phyloP scores from a whole-genome alignment of 2,888 invertebrate species.

The Cataglyphis altisquamis region DNA sequence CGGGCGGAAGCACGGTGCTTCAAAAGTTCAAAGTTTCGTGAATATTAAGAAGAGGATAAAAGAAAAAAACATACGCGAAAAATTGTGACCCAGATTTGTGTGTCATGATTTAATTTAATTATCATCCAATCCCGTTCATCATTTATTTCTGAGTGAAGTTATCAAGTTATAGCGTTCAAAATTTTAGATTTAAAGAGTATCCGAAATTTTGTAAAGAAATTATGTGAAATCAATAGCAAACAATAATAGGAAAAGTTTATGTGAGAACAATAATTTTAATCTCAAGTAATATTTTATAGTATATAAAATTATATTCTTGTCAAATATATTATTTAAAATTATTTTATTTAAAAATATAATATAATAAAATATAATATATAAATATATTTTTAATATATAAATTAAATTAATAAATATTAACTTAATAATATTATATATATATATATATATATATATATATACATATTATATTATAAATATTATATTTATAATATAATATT shows the following conservation, averaged over 20 bases:
- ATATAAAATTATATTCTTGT: no score
- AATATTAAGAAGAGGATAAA: constrained; percentile 26
- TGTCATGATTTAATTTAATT: not conserved
- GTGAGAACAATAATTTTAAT: not conserved
- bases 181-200: not conserved
- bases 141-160: not conserved
- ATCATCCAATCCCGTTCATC: not conserved
- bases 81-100: constrained; percentile 6
- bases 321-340: no score
- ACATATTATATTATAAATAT: no score
- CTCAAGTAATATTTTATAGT: not conserved
- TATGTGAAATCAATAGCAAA: not conserved
- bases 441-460: no score
- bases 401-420: no score
- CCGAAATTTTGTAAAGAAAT: not conserved
- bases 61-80: not conserved
- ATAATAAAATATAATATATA: no score
- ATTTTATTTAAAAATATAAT: no score
- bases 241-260: not conserved
- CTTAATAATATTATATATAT: no score
- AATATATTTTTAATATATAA: no score
- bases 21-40: constrained; percentile 7
- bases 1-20: not conserved
- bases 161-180: not conserved
- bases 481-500: no score